A percentile compares a stretch with the other conserved stretches of the same genome.
Conservation (phyloP, 2,113 vertebrate genomes). For the Sebastes fasciatus region DNA sequence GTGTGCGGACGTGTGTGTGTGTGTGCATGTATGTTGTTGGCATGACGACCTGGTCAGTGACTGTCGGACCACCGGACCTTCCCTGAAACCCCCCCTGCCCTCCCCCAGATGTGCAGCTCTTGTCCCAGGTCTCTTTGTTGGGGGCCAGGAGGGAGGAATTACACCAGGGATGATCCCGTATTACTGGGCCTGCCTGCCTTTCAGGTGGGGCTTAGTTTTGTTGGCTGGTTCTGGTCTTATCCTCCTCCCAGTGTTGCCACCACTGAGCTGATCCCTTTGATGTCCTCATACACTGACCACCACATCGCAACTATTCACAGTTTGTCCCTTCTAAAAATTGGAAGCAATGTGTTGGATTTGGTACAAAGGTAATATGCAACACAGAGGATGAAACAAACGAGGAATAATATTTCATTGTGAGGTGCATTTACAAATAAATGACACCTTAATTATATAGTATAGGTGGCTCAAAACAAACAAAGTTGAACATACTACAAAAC, state of each 20-base stretch:
- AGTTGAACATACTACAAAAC: background rate
- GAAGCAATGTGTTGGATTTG: background rate
- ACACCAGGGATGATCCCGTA: constrained; percentile 82
- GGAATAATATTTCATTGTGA: background rate
- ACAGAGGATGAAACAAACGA: constrained; percentile 2
- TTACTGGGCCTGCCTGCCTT: constrained; percentile 76
- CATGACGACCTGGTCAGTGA: constrained; percentile 80
- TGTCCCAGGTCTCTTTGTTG: constrained; percentile 79
- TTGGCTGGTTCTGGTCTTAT: constrained; percentile 67
- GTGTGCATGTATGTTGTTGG: constrained; percentile 69
- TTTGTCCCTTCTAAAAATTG: constrained; percentile 1
- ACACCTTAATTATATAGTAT: background rate
- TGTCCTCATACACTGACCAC: constrained; percentile 75
- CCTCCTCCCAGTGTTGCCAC: constrained; percentile 70
- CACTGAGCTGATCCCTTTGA: constrained; percentile 71
- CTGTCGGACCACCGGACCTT: constrained; percentile 69
- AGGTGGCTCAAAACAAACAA: background rate
- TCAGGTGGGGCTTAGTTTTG: constrained; percentile 78
- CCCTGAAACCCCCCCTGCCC: constrained; percentile 25
- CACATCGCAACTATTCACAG: constrained; percentile 56
- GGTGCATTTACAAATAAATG: background rate
- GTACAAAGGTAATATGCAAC: constrained; percentile 11
- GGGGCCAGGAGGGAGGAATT: constrained; percentile 75
- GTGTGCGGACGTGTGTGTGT: constrained; percentile 35
- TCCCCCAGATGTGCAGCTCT: constrained; percentile 72